phyloP scores from a whole-genome alignment of 2,888 invertebrate genomes.

The Bibio marci region DNA sequence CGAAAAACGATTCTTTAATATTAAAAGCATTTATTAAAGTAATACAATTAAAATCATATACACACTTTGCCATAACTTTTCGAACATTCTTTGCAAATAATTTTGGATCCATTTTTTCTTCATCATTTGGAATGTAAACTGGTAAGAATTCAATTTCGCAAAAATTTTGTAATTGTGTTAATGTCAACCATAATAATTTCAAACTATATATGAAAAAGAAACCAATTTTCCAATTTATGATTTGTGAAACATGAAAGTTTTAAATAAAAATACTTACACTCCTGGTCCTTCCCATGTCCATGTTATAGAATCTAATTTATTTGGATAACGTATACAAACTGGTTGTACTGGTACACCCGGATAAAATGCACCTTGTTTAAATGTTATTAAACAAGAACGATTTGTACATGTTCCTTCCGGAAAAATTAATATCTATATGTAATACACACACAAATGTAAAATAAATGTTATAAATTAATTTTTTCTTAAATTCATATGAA shows the following conservation, averaged over 20 bases:
- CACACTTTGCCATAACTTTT: constrained; percentile 79
- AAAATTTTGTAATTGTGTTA: constrained; percentile 72
- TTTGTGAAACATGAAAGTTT: constrained; percentile 2
- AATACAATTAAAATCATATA: constrained; percentile 18
- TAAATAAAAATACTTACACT: constrained; percentile 57
- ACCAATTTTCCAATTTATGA: not conserved
- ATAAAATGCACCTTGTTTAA: constrained; percentile 85
- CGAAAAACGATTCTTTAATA: not conserved
- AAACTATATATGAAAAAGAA: constrained; percentile 35
- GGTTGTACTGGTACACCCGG: constrained; percentile 93
- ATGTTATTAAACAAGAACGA: constrained; percentile 74
- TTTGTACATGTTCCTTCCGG: constrained; percentile 96
- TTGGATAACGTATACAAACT: constrained; percentile 79
- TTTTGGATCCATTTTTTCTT: constrained; percentile 72
- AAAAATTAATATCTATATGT: constrained; percentile 82
- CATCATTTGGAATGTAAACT: constrained; percentile 74
- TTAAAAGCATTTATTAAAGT: not conserved
- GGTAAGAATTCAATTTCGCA: constrained; percentile 87
- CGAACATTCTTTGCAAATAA: constrained; percentile 81
- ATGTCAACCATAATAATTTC: constrained; percentile 71
- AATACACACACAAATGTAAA: constrained; percentile 10
- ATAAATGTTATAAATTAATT: constrained; percentile 4
- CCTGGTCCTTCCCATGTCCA: constrained; percentile 95
- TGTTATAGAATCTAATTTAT: constrained; percentile 72
- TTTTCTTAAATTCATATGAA: not conserved